Conservation (phyloP, 1,140 invertebrate species). For the Conus ventricosus region DNA sequence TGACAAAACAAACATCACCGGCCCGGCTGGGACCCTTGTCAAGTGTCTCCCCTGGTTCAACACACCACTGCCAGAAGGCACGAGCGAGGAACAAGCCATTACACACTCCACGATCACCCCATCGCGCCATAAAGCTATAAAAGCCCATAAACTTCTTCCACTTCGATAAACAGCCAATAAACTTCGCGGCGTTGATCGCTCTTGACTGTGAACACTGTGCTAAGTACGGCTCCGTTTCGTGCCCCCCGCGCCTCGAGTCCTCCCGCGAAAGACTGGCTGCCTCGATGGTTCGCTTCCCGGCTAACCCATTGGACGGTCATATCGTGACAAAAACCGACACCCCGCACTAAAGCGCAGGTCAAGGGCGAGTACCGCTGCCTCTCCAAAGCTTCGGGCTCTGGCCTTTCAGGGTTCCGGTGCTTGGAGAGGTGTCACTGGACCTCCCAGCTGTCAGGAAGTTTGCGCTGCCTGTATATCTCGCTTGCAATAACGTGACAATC, state of each 20-base stretch:
- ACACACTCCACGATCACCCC: neutral
- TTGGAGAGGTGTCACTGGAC: neutral
- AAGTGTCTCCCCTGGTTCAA: neutral
- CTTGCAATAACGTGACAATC: slow-evolving; percentile 9
- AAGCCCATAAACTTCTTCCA: slow-evolving; percentile 19
- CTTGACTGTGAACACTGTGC: slow-evolving; percentile 14
- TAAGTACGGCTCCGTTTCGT: slow-evolving; percentile 4
- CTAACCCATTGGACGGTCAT: neutral
- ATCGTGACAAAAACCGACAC: slow-evolving; percentile 7
- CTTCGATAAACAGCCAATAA: slow-evolving; percentile 27
- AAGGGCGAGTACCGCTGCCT: slow-evolving; percentile 3
- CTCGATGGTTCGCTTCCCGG: neutral
- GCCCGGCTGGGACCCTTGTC: neutral
- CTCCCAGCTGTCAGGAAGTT: slow-evolving; percentile 7
- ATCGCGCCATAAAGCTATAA: neutral
- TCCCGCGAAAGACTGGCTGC: too few relatives aligned
- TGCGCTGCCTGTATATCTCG: slow-evolving; percentile 19
- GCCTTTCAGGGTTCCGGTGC: neutral
- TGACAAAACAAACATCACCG: neutral
- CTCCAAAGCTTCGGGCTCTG: neutral
- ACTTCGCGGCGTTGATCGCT: neutral
- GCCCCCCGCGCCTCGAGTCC: neutral
- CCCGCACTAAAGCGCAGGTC: slow-evolving; percentile 4
- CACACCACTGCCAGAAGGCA: neutral
- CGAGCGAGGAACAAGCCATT: neutral